These are phyloP conservation scores for Ursus arctos DNA, from an alignment of 2,113 vertebrate genomes.

Conservation along the genomic window DNA sequence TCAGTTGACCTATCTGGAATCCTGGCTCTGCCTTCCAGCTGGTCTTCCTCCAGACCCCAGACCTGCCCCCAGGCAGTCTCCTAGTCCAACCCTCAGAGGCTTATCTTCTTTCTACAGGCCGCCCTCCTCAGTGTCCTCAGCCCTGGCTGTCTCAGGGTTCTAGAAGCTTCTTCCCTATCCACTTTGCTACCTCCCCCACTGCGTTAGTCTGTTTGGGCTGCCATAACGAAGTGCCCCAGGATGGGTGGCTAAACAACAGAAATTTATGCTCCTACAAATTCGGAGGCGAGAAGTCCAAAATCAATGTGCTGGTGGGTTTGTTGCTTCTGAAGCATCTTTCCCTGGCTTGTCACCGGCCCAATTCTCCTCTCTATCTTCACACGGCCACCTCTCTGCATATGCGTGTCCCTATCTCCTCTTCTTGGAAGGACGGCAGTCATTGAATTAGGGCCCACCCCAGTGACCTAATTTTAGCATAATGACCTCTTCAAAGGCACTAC, in stretches of 20 bases:
- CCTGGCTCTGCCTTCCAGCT: neutral
- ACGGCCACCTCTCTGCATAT: neutral
- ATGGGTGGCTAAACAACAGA: neutral
- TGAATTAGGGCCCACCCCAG: neutral
- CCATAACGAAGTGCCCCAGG: neutral
- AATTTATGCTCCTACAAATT: neutral
- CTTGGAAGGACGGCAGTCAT: neutral
- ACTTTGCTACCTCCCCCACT: neutral
- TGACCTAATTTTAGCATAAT: neutral
- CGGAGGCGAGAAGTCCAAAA: neutral
- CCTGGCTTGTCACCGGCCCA: neutral
- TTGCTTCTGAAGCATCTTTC: neutral
- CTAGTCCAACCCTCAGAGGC: neutral
- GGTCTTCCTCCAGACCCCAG: neutral
- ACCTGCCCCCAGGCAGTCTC: neutral
- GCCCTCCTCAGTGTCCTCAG: neutral
- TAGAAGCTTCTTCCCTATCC: neutral
- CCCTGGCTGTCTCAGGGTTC: neutral
- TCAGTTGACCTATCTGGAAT: neutral
- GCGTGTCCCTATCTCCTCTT: neutral
- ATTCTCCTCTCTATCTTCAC: neutral
- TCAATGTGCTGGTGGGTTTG: rapidly evolving
- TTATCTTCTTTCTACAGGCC: neutral
- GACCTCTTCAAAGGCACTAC: neutral
- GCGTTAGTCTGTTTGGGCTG: neutral